Evolutionary conservation across 2,797 vertebrate species (phyloP).

Genomic region (Perodicticus potto): DNA sequence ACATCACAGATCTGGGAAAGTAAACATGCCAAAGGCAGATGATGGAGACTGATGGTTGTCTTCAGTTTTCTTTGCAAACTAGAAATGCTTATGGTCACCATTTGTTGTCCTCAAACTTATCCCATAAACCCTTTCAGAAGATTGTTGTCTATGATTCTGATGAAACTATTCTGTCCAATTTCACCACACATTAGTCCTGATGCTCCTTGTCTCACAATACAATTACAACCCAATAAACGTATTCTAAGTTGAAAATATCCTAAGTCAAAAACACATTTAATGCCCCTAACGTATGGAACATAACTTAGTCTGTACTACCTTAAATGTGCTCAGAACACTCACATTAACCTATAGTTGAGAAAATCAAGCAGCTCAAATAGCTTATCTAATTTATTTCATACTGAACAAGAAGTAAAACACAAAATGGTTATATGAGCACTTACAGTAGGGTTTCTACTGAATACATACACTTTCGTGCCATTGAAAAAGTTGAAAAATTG

Average conservation of each 20-base stretch:
- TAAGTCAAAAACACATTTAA: background rate
- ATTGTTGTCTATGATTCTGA: background rate
- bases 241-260: background rate
- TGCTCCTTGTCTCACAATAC: background rate
- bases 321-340: background rate
- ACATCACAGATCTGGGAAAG: background rate
- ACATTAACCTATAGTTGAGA: background rate
- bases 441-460: background rate
- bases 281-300: background rate
- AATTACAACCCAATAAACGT: background rate
- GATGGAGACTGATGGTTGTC: background rate
- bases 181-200: background rate
- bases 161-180: background rate
- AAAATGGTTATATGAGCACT: background rate
- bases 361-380: background rate
- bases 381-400: background rate
- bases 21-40: background rate
- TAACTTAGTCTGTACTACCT: background rate
- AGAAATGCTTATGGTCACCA: background rate
- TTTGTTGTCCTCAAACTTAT: background rate
- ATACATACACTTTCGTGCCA: background rate
- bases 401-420: background rate
- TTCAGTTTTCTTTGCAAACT: background rate
- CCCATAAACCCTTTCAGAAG: background rate
- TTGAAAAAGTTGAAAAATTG: background rate